Base-by-base conservation (phyloP, 2,888 invertebrate genomes). In the Halictus ligatus region DNA sequence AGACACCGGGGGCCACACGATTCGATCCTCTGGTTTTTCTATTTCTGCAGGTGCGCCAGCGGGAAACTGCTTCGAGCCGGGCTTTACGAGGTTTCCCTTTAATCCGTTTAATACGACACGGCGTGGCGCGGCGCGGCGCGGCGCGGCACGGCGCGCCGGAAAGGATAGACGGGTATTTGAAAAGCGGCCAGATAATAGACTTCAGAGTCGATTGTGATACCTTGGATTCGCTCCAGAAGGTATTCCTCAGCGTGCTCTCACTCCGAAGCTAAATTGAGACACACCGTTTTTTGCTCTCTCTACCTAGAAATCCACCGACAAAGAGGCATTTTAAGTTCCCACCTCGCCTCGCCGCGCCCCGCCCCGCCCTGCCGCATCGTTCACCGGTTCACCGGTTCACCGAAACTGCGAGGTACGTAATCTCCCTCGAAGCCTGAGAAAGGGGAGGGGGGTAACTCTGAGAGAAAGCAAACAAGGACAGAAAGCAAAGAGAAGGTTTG, bases 211-310 rank as follows among this genome's bases (percentile, higher is more conserved):
- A 71, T 78, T 43, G 12, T 15, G 29, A 69, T 58, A 29, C 18
- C 25, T 40, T 76, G 67, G 48, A 71, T 7, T 21, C 25, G 7
- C 15, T 71, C 69, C 64, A 78, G 43, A 78, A 75, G 40, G 67
- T 74, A 58, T 50, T 78, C 18, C 18, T 3, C 25, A 50, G 29
- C 48, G 69, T 50, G 18, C 46, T 48, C 8, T 8, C 48, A 18
- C 10, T 75, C 75, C 7, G 18, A 18, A 29, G 64, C 29, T 64
- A 29, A 64, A 64, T 64, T 18, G 64, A 64, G 64, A 64, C 29
- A 29, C 29, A 8, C 8, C 15, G 29, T 64, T 64, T 64, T 64
- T 64, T 64, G 8, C 64, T 18, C 64, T 8, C 29, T 8, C 29
- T 64, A 18, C 18, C 29, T 64, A 29, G 29, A 64, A 29, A 64